A percentile compares a stretch with the other conserved stretches of the same genome.
These are phyloP conservation scores for Heteractis magnifica DNA, from an alignment of 92 coral and sea anemone species.

Conservation along the genomic window DNA sequence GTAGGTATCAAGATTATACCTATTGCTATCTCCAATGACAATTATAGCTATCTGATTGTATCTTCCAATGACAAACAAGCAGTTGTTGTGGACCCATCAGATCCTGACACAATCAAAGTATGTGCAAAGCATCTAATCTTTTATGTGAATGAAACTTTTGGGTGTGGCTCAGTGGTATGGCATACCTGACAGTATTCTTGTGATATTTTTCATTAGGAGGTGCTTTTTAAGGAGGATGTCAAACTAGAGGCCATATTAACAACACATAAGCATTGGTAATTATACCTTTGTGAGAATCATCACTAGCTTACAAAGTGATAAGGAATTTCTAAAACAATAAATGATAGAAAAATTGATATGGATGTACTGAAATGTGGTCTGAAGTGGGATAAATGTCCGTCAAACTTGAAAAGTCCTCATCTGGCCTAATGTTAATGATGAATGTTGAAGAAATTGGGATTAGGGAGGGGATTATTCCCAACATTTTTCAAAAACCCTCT, in stretches of 20 bases:
- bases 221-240: constrained; percentile 43
- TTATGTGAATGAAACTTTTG: not conserved
- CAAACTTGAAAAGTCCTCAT: too few relatives aligned
- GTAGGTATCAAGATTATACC: constrained; percentile 61
- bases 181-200: not conserved
- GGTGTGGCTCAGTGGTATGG: not conserved
- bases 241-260: constrained; percentile 55
- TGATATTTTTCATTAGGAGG: constrained; percentile 36
- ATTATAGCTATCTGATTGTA: constrained; percentile 60
- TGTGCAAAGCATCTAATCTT: not conserved
- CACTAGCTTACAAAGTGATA: too few relatives aligned
- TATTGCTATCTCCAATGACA: constrained; percentile 51
- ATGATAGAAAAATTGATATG: too few relatives aligned
- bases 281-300: not conserved
- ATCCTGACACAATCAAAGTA: constrained; percentile 63
- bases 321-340: too few relatives aligned
- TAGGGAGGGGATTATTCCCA: too few relatives aligned
- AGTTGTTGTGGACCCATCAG: constrained; percentile 63
- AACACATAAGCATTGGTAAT: constrained; percentile 73
- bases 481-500: too few relatives aligned
- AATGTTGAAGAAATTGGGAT: too few relatives aligned
- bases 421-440: too few relatives aligned
- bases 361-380: too few relatives aligned
- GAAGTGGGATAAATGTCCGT: too few relatives aligned
- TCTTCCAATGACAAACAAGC: constrained; percentile 43